Evolutionary conservation across 2,797 vertebrate species (phyloP).

Genomic region (Distichodus sexfasciatus): DNA sequence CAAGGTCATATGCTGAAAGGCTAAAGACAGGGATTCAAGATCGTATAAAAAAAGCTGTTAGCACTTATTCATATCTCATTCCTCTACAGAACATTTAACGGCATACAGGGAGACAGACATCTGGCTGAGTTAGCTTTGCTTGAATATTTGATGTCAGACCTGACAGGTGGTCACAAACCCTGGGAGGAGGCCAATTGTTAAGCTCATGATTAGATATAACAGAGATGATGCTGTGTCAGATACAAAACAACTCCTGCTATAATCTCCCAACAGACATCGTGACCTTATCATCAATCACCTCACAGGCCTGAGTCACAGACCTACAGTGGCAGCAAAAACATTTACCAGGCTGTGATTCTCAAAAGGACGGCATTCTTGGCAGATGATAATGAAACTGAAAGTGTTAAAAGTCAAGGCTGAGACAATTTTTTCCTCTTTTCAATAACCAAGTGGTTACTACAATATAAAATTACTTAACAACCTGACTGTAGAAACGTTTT

Average conservation of each 20-base stretch:
- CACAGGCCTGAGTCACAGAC: neutral
- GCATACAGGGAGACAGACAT: constrained; percentile 16
- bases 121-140: constrained; percentile 21
- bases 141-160: constrained; percentile 27
- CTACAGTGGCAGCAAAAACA: neutral
- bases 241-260: constrained; percentile 33
- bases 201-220: constrained; percentile 36
- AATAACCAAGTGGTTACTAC: too few species aligned
- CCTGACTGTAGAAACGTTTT: too few species aligned
- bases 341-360: neutral
- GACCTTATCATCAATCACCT: constrained; percentile 15
- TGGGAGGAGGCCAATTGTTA: constrained; percentile 33
- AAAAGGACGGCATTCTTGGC: neutral
- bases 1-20: neutral
- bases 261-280: neutral
- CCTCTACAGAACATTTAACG: constrained; percentile 1
- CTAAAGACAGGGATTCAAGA: too few species aligned
- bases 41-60: too few species aligned
- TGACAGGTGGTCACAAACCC: constrained; percentile 36
- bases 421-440: too few species aligned
- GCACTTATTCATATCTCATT: too few species aligned
- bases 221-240: constrained; percentile 17
- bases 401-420: neutral
- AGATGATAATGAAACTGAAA: neutral
- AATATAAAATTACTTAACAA: too few species aligned